Conservation (phyloP, 1,140 invertebrate genomes). For the Polypedilum pembai region DNA sequence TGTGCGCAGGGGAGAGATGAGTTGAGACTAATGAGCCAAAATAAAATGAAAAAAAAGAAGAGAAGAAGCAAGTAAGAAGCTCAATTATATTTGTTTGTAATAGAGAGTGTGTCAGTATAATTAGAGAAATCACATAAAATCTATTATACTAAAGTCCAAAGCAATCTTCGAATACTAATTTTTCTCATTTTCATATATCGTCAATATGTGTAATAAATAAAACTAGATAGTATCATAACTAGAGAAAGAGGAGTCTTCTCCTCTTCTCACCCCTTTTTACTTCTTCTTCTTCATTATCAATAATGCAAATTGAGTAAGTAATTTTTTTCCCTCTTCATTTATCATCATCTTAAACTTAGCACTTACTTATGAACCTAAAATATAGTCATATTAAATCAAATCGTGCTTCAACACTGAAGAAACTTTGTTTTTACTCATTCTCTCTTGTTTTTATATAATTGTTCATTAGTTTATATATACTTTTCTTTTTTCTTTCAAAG, state of each 20-base stretch:
- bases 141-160: background rate
- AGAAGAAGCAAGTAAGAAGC: background rate
- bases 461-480: background rate
- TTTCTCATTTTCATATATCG: background rate
- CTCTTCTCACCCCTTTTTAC: background rate
- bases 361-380: conserved; percentile 13
- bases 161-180: background rate
- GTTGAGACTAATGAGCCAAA: background rate
- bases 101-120: background rate
- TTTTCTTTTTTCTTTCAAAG: background rate
- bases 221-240: background rate
- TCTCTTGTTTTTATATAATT: background rate
- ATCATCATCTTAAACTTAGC: background rate
- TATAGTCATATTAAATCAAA: conserved; percentile 16
- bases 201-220: conserved; percentile 9
- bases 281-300: background rate
- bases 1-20: background rate
- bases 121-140: too few relatives aligned
- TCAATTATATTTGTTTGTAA: background rate
- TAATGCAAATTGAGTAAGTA: conserved; percentile 9
- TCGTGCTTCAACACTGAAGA: conserved; percentile 3
- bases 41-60: background rate
- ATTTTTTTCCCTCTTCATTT: background rate
- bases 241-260: background rate
- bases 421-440: background rate